These are phyloP conservation scores for Oreochromis aureus DNA, from an alignment of 2,113 vertebrate species.

Conservation along the genomic window DNA sequence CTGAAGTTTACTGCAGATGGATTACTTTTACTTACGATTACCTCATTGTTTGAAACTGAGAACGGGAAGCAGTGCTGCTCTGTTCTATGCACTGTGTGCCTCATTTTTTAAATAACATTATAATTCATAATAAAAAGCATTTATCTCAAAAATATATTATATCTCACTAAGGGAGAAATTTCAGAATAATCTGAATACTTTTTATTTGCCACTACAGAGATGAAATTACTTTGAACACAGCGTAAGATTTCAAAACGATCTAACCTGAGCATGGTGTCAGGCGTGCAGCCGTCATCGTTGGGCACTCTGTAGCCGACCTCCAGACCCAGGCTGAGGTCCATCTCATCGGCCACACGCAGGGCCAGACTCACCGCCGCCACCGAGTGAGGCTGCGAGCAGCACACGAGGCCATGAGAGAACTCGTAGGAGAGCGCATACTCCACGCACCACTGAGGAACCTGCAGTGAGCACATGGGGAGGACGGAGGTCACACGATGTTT, in stretches of 20 bases:
- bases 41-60: not conserved
- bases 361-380: slow-evolving; percentile 86
- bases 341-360: slow-evolving; percentile 89
- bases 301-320: slow-evolving; percentile 92
- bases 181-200: not conserved
- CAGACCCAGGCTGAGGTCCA: slow-evolving; percentile 93
- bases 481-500: not conserved
- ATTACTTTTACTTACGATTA: not conserved
- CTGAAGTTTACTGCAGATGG: not conserved
- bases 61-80: not conserved
- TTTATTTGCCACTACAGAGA: not conserved
- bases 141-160: not conserved
- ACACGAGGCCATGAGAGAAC: slow-evolving; percentile 82
- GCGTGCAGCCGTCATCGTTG: slow-evolving; percentile 87
- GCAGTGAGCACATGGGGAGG: not conserved
- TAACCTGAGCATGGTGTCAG: slow-evolving; percentile 89
- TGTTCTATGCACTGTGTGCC: not conserved
- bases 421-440: slow-evolving; percentile 85
- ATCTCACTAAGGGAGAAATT: not conserved
- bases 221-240: not conserved
- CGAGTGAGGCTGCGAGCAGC: slow-evolving; percentile 84
- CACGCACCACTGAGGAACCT: slow-evolving; percentile 96
- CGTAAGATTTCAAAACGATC: not conserved
- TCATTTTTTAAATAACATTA: not conserved
- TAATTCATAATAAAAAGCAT: not conserved